Conservation (phyloP, 2,797 vertebrate genomes). For the Falco naumanni region DNA sequence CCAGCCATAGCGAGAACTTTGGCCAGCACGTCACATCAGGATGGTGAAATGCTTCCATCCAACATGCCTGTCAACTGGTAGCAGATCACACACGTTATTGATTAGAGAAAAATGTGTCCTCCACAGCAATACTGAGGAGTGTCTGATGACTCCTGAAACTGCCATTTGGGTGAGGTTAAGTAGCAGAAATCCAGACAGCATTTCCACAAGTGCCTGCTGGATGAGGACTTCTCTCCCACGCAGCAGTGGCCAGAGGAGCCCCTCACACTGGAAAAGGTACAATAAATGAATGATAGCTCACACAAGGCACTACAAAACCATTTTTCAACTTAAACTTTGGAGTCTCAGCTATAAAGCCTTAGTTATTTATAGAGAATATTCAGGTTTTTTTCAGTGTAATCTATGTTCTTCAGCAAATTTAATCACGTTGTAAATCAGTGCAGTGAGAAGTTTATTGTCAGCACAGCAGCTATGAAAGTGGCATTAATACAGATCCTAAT, state of each 20-base stretch:
- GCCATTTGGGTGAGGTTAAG: not conserved
- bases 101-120: not conserved
- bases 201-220: not conserved
- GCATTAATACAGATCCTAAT: not conserved
- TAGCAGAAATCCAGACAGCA: not conserved
- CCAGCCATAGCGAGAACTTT: not conserved
- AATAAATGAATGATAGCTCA: not conserved
- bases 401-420: not conserved
- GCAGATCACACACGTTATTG: not conserved
- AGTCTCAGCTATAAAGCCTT: not conserved
- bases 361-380: not conserved
- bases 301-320: not conserved
- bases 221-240: not conserved
- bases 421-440: not conserved
- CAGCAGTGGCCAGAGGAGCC: not conserved
- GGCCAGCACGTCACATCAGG: fast-evolving
- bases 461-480: not conserved
- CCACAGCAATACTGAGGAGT: not conserved
- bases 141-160: too few relatives aligned
- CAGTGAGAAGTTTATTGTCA: not conserved
- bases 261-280: not conserved
- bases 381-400: not conserved
- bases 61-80: not conserved
- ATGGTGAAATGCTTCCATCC: not conserved
- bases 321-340: not conserved